Conservation (phyloP, 1,140 invertebrate species). For the Orius insidiosus region DNA sequence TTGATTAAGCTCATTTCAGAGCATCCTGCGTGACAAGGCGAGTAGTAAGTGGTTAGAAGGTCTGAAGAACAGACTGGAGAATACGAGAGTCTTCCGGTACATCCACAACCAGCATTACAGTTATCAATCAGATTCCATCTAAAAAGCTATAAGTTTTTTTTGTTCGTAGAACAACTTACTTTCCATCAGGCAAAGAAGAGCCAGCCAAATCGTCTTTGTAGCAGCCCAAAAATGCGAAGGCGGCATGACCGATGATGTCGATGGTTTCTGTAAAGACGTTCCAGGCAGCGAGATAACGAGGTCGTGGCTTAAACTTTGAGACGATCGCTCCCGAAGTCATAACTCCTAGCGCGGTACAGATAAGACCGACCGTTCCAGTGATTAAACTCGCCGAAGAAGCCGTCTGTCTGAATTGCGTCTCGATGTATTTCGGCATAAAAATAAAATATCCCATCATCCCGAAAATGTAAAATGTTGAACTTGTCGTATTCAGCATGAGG, state of each 20-base stretch:
- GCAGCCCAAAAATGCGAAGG: slow-evolving; percentile 53
- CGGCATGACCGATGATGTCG: slow-evolving; percentile 41
- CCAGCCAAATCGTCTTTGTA: slow-evolving; percentile 35
- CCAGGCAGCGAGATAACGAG: slow-evolving; percentile 49
- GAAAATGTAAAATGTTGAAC: slow-evolving; percentile 20
- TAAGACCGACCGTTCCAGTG: slow-evolving; percentile 42
- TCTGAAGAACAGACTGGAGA: slow-evolving; percentile 45
- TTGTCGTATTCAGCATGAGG: slow-evolving; percentile 18
- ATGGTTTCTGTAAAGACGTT: slow-evolving; percentile 49
- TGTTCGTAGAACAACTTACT: slow-evolving; percentile 21
- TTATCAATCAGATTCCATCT: slow-evolving; percentile 30
- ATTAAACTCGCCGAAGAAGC: slow-evolving; percentile 20
- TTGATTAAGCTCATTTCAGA: slow-evolving; percentile 24
- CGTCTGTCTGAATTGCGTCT: slow-evolving; percentile 21
- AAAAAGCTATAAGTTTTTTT: slow-evolving; percentile 12
- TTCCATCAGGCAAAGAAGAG: slow-evolving; percentile 28
- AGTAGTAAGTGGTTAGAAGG: slow-evolving; percentile 40
- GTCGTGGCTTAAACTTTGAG: slow-evolving; percentile 46
- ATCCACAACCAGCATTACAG: slow-evolving; percentile 44
- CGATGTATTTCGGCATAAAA: slow-evolving; percentile 23
- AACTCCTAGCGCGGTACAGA: slow-evolving; percentile 54
- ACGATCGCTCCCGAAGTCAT: slow-evolving; percentile 48
- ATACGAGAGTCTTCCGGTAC: slow-evolving; percentile 43
- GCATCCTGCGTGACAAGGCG: slow-evolving; percentile 53
- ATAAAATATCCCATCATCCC: slow-evolving; percentile 20